Percentiles rank a stretch among this genome's conserved stretches.
Evolutionary conservation across 2,888 invertebrate species (phyloP).

Genomic region (Hartigia nigra): DNA sequence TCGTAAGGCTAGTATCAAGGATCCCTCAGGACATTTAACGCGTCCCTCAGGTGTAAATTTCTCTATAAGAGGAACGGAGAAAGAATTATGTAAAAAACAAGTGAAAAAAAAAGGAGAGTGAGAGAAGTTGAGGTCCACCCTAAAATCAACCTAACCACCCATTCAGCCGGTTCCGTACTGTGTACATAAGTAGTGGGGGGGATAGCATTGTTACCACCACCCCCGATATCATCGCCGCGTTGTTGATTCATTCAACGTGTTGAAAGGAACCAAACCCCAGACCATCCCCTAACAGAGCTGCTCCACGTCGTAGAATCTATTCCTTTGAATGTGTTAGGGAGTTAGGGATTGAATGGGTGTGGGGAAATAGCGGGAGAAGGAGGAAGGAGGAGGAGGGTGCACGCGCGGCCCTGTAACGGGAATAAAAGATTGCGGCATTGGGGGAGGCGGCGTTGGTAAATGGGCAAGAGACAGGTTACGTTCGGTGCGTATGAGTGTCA

Average conservation of each 20-base stretch:
- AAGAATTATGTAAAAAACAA: not conserved
- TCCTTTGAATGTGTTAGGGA: constrained; percentile 38
- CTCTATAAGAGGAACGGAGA: not conserved
- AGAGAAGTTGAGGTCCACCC: not conserved
- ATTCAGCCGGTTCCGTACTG: no score
- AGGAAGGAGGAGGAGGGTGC: not conserved
- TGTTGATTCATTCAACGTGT: constrained; percentile 50
- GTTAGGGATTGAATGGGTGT: not conserved
- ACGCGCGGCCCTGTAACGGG: constrained; percentile 13
- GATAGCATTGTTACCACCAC: constrained; percentile 39
- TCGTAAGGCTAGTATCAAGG: not conserved
- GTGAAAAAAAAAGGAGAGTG: not conserved
- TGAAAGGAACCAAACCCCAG: constrained; percentile 38
- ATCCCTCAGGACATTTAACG: constrained; percentile 9
- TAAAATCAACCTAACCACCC: no score
- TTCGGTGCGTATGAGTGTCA: not conserved
- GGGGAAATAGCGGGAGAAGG: not conserved
- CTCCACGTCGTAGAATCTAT: constrained; percentile 37
- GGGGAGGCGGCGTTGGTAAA: constrained; percentile 3
- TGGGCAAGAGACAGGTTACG: not conserved
- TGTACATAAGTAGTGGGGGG: no score
- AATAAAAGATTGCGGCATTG: constrained; percentile 19
- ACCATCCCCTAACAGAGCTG: constrained; percentile 29
- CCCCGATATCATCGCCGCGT: constrained; percentile 40
- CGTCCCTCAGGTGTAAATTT: constrained; percentile 2